Evolutionary conservation across 1,140 invertebrate species (phyloP).

Genomic region (Trachymyrmex septentrionalis): DNA sequence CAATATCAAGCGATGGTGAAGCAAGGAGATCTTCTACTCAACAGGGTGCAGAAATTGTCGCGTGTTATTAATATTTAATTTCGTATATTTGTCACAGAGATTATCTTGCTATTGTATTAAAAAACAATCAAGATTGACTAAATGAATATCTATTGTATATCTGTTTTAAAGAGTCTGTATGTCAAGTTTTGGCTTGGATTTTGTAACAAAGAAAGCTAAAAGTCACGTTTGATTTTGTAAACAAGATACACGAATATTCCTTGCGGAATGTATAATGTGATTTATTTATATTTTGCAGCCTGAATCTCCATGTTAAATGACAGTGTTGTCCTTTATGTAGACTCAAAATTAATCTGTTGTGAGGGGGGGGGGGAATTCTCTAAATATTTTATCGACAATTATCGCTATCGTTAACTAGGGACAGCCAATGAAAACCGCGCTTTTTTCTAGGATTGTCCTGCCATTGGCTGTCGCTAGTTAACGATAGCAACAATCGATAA

Average conservation of each 20-base stretch:
- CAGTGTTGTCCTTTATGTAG: too few species aligned
- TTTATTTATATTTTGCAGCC: neutral
- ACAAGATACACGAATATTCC: conserved; percentile 34
- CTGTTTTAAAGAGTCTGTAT: conserved; percentile 33
- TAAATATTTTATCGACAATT: too few species aligned
- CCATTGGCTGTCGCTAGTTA: too few species aligned
- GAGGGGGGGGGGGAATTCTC: too few species aligned
- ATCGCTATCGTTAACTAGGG: too few species aligned
- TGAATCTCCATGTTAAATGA: too few species aligned
- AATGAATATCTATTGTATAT: neutral
- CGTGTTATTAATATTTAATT: conserved; percentile 99
- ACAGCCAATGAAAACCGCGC: too few species aligned
- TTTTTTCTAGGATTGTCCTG: too few species aligned
- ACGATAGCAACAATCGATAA: too few species aligned
- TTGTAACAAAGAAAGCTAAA: conserved; percentile 37
- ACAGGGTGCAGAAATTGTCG: conserved; percentile 99
- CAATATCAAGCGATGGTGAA: conserved; percentile 99
- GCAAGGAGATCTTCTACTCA: conserved; percentile 98
- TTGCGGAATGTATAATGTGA: neutral
- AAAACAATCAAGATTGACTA: neutral
- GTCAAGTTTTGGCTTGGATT: conserved; percentile 13
- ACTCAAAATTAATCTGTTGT: too few species aligned
- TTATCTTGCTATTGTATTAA: conserved; percentile 25
- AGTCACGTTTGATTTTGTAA: conserved; percentile 36
- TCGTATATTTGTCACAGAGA: conserved; percentile 3